These are phyloP conservation scores for Drosophila tanythrix DNA, from an alignment of 2,888 invertebrate genomes.

Conservation along the genomic window DNA sequence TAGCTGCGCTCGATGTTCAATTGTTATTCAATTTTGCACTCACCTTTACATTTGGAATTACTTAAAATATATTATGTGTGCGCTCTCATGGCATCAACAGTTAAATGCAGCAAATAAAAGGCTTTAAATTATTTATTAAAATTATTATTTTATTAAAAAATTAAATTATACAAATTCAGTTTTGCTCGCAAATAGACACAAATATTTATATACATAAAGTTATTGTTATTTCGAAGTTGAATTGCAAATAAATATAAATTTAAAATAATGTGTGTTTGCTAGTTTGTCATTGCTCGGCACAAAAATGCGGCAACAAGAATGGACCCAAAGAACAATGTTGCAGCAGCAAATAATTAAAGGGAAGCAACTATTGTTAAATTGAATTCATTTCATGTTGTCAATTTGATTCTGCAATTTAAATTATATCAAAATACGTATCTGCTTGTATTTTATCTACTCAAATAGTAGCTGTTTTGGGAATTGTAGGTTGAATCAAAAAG, in stretches of 20 bases:
- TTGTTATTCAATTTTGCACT: constrained; percentile 34
- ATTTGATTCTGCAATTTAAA: neutral
- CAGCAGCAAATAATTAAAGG: constrained; percentile 53
- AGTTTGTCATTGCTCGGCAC: constrained; percentile 66
- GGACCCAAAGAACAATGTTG: constrained; percentile 73
- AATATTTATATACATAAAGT: constrained; percentile 25
- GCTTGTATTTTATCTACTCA: neutral
- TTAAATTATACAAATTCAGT: constrained; percentile 15
- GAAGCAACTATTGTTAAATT: neutral
- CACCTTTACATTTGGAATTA: constrained; percentile 12
- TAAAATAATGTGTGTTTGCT: neutral
- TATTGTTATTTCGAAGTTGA: constrained; percentile 29
- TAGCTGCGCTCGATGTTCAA: neutral
- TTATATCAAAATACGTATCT: neutral
- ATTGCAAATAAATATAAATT: neutral
- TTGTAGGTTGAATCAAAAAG: neutral
- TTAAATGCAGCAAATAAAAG: constrained; percentile 23
- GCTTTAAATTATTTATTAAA: constrained; percentile 6
- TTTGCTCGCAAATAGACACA: constrained; percentile 15
- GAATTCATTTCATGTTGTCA: constrained; percentile 9
- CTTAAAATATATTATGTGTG: constrained; percentile 29
- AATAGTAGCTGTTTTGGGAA: neutral
- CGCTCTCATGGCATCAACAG: constrained; percentile 14
- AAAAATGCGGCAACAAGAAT: constrained; percentile 65
- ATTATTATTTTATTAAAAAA: too few species aligned